Evolutionary conservation across 2,797 vertebrate species (phyloP), one percentile per base, ranked within the genome.

Genomic region (Muscicapa striata): DNA sequence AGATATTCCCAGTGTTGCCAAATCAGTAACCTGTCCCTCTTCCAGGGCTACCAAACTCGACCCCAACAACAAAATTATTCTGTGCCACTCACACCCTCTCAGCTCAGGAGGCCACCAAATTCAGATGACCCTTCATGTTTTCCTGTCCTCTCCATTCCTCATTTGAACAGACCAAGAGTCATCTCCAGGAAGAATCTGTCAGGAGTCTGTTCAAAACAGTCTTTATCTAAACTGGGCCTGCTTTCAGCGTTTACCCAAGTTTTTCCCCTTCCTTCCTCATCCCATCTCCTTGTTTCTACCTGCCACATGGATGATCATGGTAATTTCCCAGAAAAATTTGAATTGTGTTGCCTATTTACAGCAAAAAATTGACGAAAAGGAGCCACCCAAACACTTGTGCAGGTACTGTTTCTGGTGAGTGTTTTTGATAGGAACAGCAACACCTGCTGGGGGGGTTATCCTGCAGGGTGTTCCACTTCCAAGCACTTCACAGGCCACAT

Each of bases 391-490:
- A 52, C 12, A 18, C 29, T 30, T 20, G 30, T 32, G 40, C 30
- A 51, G 34, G 17, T 34, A 26, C 29, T 3, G 6, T 29, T 58
- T 23, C 46, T 12, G 26, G 19, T 2, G 8, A 72, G 26, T 4
- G 48, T 24, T 70, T 86, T 52, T 51, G n/a, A 43, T 1, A 26
- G 40, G 64, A 73, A 15, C 32, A 73, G 46, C 52, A 62, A 32
- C 3, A 32, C 21, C 58, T 27, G 36, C 62, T 3, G 3, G 51
- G 67, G n/a, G 27, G 8, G 8, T 49, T 54, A 19, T 43, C 45
- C 66, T 62, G 43, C 52, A 77, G 48, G 0, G 0, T 23, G 8
- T 36, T 46, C 23, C 27, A 19, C 54, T 61, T 52, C 41, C 38
- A 68, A 63, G n/a, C 18, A 3, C 22, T n/a, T 20, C 40, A 17